Conservation (phyloP, 2,113 vertebrate genomes). For the Phrynocephalus versicolor region DNA sequence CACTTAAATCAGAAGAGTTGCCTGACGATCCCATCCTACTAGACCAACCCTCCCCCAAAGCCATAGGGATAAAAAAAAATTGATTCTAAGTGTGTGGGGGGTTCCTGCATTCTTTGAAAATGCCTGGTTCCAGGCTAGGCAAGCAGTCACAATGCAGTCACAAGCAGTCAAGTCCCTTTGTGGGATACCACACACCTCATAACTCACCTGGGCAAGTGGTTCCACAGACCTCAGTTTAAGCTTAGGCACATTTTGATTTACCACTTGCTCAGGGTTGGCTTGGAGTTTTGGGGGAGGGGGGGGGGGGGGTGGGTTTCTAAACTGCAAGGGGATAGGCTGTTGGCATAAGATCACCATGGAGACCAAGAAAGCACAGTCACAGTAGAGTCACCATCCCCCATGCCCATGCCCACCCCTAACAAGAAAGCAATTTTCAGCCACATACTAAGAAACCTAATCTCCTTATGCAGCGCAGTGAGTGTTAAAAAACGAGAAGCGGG, state of each 20-base stretch:
- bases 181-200: not conserved
- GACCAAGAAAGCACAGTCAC: conserved; percentile 73
- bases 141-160: not conserved
- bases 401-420: conserved; percentile 54
- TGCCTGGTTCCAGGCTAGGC: not conserved
- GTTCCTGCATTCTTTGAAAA: not conserved
- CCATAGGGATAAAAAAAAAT: no score
- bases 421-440: conserved; percentile 73
- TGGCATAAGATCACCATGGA: conserved; percentile 74
- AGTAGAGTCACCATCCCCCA: conserved; percentile 62
- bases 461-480: conserved; percentile 47
- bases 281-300: no score
- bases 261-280: conserved; percentile 49
- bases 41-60: not conserved
- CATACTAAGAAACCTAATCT: conserved; percentile 58
- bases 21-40: no score
- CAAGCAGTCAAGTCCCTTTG: not conserved
- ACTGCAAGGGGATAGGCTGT: conserved; percentile 53
- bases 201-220: conserved; percentile 24
- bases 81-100: not conserved
- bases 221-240: conserved; percentile 47
- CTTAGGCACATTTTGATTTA: conserved; percentile 47
- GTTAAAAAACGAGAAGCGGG: conserved; percentile 35
- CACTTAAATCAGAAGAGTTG: not conserved
- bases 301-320: conserved; percentile 56